Conservation (phyloP, 1,140 invertebrate species). For the Hyles euphorbiae region DNA sequence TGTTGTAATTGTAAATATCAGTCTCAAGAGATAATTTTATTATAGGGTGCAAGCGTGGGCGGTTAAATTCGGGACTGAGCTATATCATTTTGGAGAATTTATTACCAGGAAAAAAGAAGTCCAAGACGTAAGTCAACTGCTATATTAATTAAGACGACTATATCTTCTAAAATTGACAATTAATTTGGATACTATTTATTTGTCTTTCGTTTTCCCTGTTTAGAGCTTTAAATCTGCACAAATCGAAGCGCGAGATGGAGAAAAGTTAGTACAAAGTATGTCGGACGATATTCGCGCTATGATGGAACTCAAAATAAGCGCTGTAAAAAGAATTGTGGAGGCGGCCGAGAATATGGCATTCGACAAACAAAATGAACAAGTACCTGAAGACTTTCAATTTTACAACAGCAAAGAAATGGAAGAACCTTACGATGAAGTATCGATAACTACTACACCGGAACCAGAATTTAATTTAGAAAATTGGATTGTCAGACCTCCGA, state of each 20-base stretch:
- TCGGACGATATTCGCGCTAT: constrained; percentile 86
- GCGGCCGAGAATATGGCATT: constrained; percentile 85
- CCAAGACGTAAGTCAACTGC: constrained; percentile 75
- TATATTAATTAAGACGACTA: background rate
- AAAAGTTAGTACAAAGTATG: constrained; percentile 84
- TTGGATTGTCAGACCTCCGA: constrained; percentile 73
- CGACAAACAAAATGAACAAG: constrained; percentile 73
- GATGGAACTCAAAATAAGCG: constrained; percentile 90
- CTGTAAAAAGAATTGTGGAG: constrained; percentile 89
- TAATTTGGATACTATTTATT: background rate
- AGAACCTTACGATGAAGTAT: constrained; percentile 58
- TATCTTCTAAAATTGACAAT: background rate
- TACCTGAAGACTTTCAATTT: constrained; percentile 80
- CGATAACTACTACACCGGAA: constrained; percentile 65
- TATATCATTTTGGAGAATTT: constrained; percentile 83
- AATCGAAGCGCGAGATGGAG: constrained; percentile 82
- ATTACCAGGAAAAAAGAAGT: constrained; percentile 84
- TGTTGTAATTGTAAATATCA: background rate
- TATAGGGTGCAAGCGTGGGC: constrained; percentile 83
- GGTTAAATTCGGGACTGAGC: constrained; percentile 82
- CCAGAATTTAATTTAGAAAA: constrained; percentile 73
- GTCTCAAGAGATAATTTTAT: constrained; percentile 1
- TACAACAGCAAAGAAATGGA: constrained; percentile 85
- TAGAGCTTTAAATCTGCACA: constrained; percentile 85
- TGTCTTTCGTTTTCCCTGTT: constrained; percentile 18